phyloP scores from a whole-genome alignment of 2,797 vertebrate genomes.

The Botia almorhae region DNA sequence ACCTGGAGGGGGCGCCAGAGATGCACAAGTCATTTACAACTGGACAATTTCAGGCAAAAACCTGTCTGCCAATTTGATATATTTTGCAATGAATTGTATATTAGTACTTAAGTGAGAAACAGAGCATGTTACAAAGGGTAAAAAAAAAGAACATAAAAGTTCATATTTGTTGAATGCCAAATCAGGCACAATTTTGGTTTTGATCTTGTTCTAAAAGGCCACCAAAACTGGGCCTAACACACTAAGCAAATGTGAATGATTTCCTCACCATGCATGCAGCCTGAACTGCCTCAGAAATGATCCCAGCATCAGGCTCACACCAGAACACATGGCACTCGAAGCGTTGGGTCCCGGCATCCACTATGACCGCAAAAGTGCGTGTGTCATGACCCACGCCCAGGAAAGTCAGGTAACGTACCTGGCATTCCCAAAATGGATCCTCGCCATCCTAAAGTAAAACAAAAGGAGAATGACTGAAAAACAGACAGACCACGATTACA shows the following conservation, averaged over 20 bases:
- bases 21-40: conserved; percentile 7
- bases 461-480: neutral
- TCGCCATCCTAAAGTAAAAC: conserved; percentile 70
- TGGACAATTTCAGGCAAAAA: neutral
- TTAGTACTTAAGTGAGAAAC: neutral
- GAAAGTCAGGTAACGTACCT: conserved; percentile 92
- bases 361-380: conserved; percentile 91
- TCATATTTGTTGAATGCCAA: too few relatives aligned
- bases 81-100: neutral
- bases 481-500: neutral
- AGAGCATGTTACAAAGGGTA: neutral
- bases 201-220: neutral
- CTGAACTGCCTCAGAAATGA: conserved; percentile 90
- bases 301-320: conserved; percentile 92
- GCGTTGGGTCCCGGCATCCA: conserved; percentile 84
- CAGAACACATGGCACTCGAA: conserved; percentile 94
- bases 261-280: conserved; percentile 92
- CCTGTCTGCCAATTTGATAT: neutral
- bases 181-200: neutral
- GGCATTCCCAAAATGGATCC: conserved; percentile 87
- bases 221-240: neutral
- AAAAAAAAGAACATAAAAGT: too few relatives aligned
- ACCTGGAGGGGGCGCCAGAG: conserved; percentile 75
- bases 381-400: conserved; percentile 91
- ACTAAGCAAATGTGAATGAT: neutral